These are phyloP conservation scores for Meta bourneti DNA, from an alignment of 2,888 invertebrate genomes.

Conservation along the genomic window DNA sequence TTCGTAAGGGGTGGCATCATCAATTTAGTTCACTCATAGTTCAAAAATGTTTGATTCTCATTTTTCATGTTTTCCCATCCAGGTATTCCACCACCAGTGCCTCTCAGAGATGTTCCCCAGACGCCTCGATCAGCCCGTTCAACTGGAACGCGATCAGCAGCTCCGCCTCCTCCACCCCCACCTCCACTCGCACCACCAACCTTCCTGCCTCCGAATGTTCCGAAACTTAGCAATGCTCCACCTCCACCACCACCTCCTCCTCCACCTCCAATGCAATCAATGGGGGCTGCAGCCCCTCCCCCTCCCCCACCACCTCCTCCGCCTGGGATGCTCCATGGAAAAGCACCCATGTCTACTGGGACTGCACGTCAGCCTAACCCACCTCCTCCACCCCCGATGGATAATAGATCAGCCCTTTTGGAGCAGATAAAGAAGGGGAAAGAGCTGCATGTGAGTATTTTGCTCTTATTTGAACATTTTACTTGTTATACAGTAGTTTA, in stretches of 20 bases:
- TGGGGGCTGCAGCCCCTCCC: conserved; percentile 64
- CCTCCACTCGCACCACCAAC: conserved; percentile 77
- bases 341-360: background rate
- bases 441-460: conserved; percentile 85
- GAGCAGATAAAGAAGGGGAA: conserved; percentile 91
- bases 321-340: background rate
- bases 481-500: background rate
- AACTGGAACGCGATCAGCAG: conserved; percentile 58
- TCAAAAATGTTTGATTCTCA: too few species aligned
- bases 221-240: conserved; percentile 77
- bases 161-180: conserved; percentile 66
- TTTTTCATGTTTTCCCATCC: background rate
- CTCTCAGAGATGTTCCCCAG: conserved; percentile 66
- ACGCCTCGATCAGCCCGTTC: conserved; percentile 71
- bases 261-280: conserved; percentile 78
- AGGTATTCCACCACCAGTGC: conserved; percentile 75
- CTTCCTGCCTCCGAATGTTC: conserved; percentile 78
- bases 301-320: conserved; percentile 76
- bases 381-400: conserved; percentile 80
- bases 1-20: too few species aligned
- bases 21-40: too few species aligned
- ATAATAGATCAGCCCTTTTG: conserved; percentile 87
- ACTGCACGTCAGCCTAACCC: conserved; percentile 52
- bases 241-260: conserved; percentile 79
- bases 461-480: background rate